Conservation (phyloP, 2,113 vertebrate genomes). For the Bujurquina vittata region DNA sequence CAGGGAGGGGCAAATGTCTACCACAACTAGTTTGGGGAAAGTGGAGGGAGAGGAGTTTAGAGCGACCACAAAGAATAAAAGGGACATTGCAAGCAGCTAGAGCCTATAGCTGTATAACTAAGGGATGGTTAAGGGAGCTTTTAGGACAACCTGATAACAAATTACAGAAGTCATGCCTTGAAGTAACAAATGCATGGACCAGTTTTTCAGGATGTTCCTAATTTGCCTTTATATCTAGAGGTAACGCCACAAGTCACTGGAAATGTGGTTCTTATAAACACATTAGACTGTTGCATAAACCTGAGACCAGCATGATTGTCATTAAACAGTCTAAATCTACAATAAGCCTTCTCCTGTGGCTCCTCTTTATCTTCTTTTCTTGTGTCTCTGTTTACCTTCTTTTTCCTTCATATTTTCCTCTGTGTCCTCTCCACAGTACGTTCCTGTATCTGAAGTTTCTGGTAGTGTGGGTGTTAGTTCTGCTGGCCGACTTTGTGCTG, state of each 20-base stretch:
- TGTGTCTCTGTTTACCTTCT: background rate
- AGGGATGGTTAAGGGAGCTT: background rate
- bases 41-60: no score
- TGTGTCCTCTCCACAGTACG: conserved; percentile 80
- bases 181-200: background rate
- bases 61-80: no score
- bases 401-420: background rate
- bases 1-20: background rate
- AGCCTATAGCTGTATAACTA: background rate
- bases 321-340: background rate
- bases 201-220: background rate
- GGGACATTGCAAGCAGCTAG: no score
- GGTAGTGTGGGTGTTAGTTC: conserved; percentile 96
- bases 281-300: conserved; percentile 23
- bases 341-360: background rate
- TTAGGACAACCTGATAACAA: background rate
- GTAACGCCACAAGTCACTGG: background rate
- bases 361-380: background rate
- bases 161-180: background rate
- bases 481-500: conserved; percentile 97
- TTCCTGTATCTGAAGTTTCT: conserved; percentile 99
- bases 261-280: background rate
- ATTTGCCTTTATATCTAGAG: background rate
- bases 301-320: background rate
- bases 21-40: no score